Evolutionary conservation across 1,140 invertebrate species (phyloP).

Genomic region (Tetragnatha versicolor): DNA sequence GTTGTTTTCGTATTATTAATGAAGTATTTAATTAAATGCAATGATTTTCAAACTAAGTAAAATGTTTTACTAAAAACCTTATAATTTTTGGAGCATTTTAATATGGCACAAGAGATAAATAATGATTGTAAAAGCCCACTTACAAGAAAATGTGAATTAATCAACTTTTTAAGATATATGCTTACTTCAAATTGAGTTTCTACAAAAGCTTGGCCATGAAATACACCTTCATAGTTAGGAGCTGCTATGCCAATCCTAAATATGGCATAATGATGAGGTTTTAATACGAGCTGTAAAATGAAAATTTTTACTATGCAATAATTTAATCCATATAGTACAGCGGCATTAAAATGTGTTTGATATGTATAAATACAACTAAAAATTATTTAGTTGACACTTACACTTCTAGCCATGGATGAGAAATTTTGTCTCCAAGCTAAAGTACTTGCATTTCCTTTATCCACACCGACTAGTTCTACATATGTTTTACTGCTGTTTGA

Average conservation of each 20-base stretch:
- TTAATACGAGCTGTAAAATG: conserved; percentile 68
- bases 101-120: neutral
- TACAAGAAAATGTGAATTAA: no score
- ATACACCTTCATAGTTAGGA: conserved; percentile 73
- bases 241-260: conserved; percentile 77
- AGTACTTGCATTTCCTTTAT: conserved; percentile 69
- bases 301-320: neutral
- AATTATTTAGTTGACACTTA: conserved; percentile 57
- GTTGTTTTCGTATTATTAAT: neutral
- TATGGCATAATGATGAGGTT: conserved; percentile 75
- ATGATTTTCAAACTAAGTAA: no score
- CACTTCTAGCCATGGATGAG: conserved; percentile 66
- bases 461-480: conserved; percentile 75
- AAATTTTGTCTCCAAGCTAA: conserved; percentile 66
- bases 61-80: neutral
- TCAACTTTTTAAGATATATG: neutral
- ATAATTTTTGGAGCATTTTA: neutral
- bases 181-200: conserved; percentile 74
- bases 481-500: conserved; percentile 74
- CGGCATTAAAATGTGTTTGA: neutral
- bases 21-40: no score
- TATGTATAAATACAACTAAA: neutral
- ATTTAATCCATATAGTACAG: neutral
- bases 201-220: conserved; percentile 76
- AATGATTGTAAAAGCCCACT: neutral